Conservation (phyloP, 2,797 vertebrate species). For the Cynopterus sphinx region DNA sequence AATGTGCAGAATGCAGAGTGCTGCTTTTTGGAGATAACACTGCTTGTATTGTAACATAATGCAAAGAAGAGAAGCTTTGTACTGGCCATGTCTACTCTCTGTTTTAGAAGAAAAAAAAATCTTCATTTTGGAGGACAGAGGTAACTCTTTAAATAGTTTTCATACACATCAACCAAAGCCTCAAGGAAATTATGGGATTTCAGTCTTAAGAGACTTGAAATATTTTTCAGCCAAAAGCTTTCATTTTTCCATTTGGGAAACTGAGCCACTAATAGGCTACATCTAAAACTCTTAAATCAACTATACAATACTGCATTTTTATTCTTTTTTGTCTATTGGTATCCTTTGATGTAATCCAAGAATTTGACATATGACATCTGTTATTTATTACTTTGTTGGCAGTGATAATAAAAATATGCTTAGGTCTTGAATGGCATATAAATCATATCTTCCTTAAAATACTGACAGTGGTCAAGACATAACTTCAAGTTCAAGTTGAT, state of each 20-base stretch:
- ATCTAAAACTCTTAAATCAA: neutral
- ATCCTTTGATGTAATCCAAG: neutral
- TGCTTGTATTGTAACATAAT: conserved; percentile 34
- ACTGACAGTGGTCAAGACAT: conserved; percentile 60
- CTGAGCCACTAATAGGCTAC: neutral
- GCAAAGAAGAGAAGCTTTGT: neutral
- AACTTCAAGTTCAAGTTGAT: conserved; percentile 45
- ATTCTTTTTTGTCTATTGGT: neutral
- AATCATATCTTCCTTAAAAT: conserved; percentile 43
- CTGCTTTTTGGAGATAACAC: neutral
- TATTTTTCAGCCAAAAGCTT: neutral
- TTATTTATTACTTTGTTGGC: conserved; percentile 52
- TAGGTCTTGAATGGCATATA: conserved; percentile 55
- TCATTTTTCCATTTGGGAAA: conserved; percentile 11
- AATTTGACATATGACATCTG: conserved; percentile 36
- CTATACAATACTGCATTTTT: neutral
- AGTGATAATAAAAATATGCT: conserved; percentile 62
- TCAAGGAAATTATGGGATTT: neutral
- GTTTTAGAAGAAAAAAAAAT: neutral
- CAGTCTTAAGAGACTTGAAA: neutral
- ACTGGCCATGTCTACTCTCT: neutral
- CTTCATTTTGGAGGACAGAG: neutral
- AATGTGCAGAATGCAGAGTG: neutral
- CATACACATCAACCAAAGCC: neutral
- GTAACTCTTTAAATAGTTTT: neutral